These are phyloP conservation scores for Mamestra configurata DNA, from an alignment of 1,140 invertebrate genomes.

Conservation along the genomic window DNA sequence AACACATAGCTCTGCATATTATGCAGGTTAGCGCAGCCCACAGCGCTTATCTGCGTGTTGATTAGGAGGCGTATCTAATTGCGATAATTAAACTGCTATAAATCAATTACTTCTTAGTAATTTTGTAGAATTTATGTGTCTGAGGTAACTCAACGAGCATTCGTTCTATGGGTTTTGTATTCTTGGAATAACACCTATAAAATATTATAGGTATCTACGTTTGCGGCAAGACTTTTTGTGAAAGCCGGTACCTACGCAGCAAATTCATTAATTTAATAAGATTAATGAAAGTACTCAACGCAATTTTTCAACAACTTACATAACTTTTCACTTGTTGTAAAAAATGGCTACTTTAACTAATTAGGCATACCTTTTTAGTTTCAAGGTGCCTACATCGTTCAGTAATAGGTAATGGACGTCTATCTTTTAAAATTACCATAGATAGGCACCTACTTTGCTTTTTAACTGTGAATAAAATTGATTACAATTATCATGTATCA, in stretches of 20 bases:
- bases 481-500: not conserved
- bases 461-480: not conserved
- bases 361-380: conserved; percentile 25
- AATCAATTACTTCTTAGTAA: conserved; percentile 74
- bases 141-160: conserved; percentile 20
- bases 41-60: conserved; percentile 61
- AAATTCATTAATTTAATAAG: conserved; percentile 40
- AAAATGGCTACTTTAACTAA: conserved; percentile 27
- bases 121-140: conserved; percentile 45
- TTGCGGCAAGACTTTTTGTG: conserved; percentile 2
- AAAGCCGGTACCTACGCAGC: not conserved
- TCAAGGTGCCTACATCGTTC: conserved; percentile 11
- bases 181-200: conserved; percentile 43
- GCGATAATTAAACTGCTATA: conserved; percentile 80
- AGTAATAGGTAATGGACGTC: not conserved
- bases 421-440: not conserved
- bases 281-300: conserved; percentile 37
- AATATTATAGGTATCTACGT: conserved; percentile 15
- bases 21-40: conserved; percentile 38
- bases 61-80: conserved; percentile 81
- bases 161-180: conserved; percentile 40
- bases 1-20: conserved; percentile 16
- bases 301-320: conserved; percentile 44
- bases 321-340: conserved; percentile 36
- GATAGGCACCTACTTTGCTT: not conserved